phyloP scores from a whole-genome alignment of 2,888 invertebrate genomes.

The Druceiella hillmani region DNA sequence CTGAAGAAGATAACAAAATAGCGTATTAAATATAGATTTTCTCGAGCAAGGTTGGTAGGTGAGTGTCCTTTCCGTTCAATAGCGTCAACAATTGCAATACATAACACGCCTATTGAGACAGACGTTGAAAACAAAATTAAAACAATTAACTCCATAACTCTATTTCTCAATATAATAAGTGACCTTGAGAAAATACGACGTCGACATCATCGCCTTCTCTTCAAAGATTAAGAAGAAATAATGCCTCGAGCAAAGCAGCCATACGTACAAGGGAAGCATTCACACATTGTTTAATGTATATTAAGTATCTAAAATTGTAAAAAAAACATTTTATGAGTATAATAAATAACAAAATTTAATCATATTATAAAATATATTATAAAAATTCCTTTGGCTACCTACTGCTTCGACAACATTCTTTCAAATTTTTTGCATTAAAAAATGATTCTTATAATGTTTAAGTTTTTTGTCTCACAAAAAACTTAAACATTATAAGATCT shows the following conservation, averaged over 20 bases:
- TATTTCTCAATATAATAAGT: constrained; percentile 13
- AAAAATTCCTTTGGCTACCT: constrained; percentile 5
- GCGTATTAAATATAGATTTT: too few relatives aligned
- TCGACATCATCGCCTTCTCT: constrained; percentile 10
- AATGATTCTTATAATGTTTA: constrained; percentile 8
- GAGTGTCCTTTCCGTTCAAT: too few relatives aligned
- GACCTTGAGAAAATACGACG: constrained; percentile 10
- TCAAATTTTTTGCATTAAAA: constrained; percentile 3
- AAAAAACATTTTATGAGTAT: constrained; percentile 4
- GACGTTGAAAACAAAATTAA: too few relatives aligned
- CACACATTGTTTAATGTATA: constrained; percentile 4
- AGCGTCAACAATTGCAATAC: too few relatives aligned
- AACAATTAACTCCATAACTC: constrained; percentile 12
- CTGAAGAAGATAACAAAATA: too few relatives aligned
- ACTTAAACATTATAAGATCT: constrained; percentile 7
- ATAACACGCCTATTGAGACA: too few relatives aligned
- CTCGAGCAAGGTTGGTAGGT: too few relatives aligned
- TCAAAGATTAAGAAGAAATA: constrained; percentile 12
- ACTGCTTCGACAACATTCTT: constrained; percentile 7
- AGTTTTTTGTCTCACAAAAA: too few relatives aligned
- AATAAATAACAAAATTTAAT: constrained; percentile 7
- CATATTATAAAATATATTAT: constrained; percentile 4
- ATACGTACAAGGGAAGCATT: constrained; percentile 10
- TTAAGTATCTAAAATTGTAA: constrained; percentile 5
- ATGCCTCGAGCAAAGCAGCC: constrained; percentile 10